Evolutionary conservation across 1,140 invertebrate species (phyloP), one percentile per base, ranked within the genome.

Genomic region (Eumaeus atala): DNA sequence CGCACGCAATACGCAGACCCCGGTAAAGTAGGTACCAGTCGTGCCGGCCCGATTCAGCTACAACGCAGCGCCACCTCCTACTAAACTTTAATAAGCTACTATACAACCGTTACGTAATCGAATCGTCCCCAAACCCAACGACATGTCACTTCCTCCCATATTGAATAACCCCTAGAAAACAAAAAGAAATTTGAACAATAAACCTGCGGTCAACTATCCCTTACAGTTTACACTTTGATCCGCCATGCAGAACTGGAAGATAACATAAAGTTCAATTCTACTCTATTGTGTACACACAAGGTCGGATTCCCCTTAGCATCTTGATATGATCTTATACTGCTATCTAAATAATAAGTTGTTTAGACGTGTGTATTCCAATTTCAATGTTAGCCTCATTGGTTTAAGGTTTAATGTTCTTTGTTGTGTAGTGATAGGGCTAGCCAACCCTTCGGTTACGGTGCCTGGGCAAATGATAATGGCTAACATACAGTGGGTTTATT

Each of bases 131-230:
- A 68, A 75, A 82, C 54, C 57, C 74, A 81, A 71, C 77, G 77
- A 77, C 62, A 81, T 61, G 70, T 78, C 54, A 79, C 80, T 72
- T 79, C 80, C 77, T 77, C 56, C 61, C 54, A 58, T 69, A 66
- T 70, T 62, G 64, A 59, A 59, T 67, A 64, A 62, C 70, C 68
- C 66, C 64, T 72, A n/a, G n/a, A 66, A 64, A 71, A 82, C 70
- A 77, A 84, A 76, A 77, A 75, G 69, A 77, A 66, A 64, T 77
- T 76, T 56, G 48, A 73, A 83, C 72, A 78, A 77, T 77, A 72
- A 73, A 69, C 57, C 61, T 80, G 82, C 64, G 79, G 79, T 84
- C 68, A 69, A 59, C 66, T 70, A 71, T 64, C 70, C 77, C 76
- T 72, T 67, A 74, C 67, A 78, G 44, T 44, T 47, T 62, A 73